Base-by-base conservation (phyloP, 2,113 vertebrate species). In the Rhynchomys soricoides region DNA sequence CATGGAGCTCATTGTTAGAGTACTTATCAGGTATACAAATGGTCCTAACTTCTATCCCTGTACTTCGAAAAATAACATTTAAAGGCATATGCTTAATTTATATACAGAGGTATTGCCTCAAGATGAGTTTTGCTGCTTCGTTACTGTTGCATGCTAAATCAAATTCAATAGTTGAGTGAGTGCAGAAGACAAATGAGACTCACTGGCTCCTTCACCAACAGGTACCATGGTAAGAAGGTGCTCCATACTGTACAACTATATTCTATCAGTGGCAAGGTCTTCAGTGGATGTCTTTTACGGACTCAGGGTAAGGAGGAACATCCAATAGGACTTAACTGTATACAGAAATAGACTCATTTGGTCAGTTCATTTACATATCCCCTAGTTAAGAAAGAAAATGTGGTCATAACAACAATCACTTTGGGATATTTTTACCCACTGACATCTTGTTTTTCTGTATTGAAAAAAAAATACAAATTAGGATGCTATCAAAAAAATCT, bases 341-440 rank as follows among this genome's bases (percentile, higher is more conserved):
- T 62, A 1, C 13, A 29, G 31, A 70, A 40, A 8, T 7, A 3
- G 8, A 29, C 26, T 24, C 1, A 15, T 3, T 0, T 5, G 6
- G 52, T 17, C 10, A 43, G 43, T 24, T 21, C 64, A 40, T 1
- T 5, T 2, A 5, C 62, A 57, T 59, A n/a, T n/a, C 26, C 13
- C 22, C 5, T 2, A 13, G 66, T 62, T 75, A 89, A 70, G 21
- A 74, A 16, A 82, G 73, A 34, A 74, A 21, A 40, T 15, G 29
- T 43, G 5, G 29, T 31, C 43, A 24, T 1, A 8, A 48, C 5
- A 5, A 34, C 7, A 0, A 21, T 22, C 57, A 45, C 45, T 48
- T 17, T 19, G 71, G 50, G 48, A 74, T 29, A 16, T 8, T 79
- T n/a, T 73, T 5, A 43, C 31, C 31, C 24, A 40, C 21, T 31